Conservation (phyloP, 2,113 vertebrate species). For the Macrotus californicus region DNA sequence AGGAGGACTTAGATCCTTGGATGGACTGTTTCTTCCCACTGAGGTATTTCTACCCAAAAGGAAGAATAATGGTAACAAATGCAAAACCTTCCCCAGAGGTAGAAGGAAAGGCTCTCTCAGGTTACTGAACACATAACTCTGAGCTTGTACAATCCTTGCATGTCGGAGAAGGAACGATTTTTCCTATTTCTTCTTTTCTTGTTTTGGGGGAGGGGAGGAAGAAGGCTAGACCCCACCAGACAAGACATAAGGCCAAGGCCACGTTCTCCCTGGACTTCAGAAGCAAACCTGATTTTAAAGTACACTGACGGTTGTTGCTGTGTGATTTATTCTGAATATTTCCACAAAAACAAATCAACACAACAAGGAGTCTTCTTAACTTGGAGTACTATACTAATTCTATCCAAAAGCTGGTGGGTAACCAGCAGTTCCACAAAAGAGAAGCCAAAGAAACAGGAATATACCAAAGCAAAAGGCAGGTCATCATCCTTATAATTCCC, state of each 20-base stretch:
- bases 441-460: neutral
- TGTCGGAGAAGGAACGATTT: neutral
- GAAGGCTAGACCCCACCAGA: neutral
- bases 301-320: neutral
- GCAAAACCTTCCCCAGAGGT: neutral
- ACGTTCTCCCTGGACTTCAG: neutral
- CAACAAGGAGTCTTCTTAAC: neutral
- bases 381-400: neutral
- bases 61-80: neutral
- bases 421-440: neutral
- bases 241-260: neutral
- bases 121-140: neutral
- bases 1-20: neutral
- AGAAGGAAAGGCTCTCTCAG: neutral
- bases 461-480: neutral
- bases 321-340: constrained; percentile 28
- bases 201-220: neutral
- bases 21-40: neutral
- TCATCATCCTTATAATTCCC: neutral
- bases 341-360: constrained; percentile 34
- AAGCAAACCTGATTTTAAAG: constrained; percentile 10
- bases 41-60: neutral
- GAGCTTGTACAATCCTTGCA: neutral
- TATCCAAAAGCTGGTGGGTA: neutral
- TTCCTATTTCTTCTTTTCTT: neutral